Percentiles rank a stretch among this genome's conserved stretches.
Evolutionary conservation across 2,797 vertebrate genomes (phyloP).

Genomic region (Heteromormyrus szaboi): DNA sequence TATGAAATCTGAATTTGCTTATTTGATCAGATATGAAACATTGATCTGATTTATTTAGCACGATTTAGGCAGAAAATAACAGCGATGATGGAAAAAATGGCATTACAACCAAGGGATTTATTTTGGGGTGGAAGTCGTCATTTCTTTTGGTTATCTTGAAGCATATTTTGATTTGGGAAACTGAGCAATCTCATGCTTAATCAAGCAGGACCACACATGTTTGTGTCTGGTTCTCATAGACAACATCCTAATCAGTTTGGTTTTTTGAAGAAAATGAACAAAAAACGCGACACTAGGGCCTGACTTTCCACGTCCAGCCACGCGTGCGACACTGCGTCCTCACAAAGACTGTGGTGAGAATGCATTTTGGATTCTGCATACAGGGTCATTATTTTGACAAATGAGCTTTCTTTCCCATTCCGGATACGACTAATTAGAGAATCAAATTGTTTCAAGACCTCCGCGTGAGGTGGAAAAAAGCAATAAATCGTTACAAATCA

Average conservation of each 20-base stretch:
- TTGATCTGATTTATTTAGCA: background rate
- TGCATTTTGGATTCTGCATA: constrained; percentile 32
- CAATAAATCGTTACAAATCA: background rate
- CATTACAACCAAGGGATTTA: background rate
- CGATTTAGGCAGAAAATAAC: background rate
- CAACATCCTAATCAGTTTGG: constrained; percentile 27
- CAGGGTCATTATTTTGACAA: constrained; percentile 43
- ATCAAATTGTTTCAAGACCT: constrained; percentile 28
- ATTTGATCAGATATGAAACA: background rate
- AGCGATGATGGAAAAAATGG: background rate
- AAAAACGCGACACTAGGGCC: constrained; percentile 24
- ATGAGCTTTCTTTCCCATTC: constrained; percentile 37
- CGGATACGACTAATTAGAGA: constrained; percentile 37
- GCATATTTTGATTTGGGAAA: background rate
- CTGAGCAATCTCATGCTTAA: constrained; percentile 17
- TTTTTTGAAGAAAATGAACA: constrained; percentile 26
- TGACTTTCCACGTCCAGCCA: constrained; percentile 39
- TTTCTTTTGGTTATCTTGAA: background rate
- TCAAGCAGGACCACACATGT: constrained; percentile 33
- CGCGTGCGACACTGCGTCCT: constrained; percentile 22
- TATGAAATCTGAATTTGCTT: background rate
- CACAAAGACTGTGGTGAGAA: constrained; percentile 44
- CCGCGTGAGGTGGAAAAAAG: constrained; percentile 15
- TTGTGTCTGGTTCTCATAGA: constrained; percentile 54
- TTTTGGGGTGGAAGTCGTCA: background rate